Conservation (phyloP, 2,888 invertebrate genomes). For the Rhogogaster chlorosoma region DNA sequence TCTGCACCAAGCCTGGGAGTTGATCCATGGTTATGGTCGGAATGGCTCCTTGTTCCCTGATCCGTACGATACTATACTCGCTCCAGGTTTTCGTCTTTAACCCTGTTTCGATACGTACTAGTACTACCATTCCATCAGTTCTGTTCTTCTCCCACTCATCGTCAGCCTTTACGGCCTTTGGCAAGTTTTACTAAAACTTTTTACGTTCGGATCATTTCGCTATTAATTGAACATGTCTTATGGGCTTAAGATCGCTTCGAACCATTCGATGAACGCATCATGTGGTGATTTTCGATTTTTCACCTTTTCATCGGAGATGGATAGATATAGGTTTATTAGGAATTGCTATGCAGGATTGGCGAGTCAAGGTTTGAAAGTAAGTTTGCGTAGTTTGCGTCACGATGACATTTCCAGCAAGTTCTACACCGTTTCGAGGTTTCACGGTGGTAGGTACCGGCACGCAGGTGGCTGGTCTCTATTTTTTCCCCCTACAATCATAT, state of each 20-base stretch:
- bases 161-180: too few relatives aligned
- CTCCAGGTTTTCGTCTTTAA: conserved; percentile 64
- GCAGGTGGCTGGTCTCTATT: conserved; percentile 17
- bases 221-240: too few relatives aligned
- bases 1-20: conserved; percentile 64
- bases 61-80: conserved; percentile 65
- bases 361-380: conserved; percentile 21
- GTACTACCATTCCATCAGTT: too few relatives aligned
- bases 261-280: too few relatives aligned
- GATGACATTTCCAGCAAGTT: conserved; percentile 62
- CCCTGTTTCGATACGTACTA: conserved; percentile 63
- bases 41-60: conserved; percentile 68
- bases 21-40: conserved; percentile 72
- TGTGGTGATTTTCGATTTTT: neutral
- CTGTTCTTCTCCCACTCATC: too few relatives aligned
- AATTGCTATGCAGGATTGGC: neutral
- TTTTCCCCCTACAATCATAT: neutral
- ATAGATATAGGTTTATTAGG: too few relatives aligned
- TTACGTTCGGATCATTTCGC: too few relatives aligned
- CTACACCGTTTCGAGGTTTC: neutral
- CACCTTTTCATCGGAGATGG: neutral
- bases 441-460: neutral
- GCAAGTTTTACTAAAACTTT: too few relatives aligned
- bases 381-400: conserved; percentile 53
- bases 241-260: too few relatives aligned